Evolutionary conservation across 2,797 vertebrate genomes (phyloP), one percentile per base, ranked within the genome.

Genomic region (Rhynchotus rufescens): DNA sequence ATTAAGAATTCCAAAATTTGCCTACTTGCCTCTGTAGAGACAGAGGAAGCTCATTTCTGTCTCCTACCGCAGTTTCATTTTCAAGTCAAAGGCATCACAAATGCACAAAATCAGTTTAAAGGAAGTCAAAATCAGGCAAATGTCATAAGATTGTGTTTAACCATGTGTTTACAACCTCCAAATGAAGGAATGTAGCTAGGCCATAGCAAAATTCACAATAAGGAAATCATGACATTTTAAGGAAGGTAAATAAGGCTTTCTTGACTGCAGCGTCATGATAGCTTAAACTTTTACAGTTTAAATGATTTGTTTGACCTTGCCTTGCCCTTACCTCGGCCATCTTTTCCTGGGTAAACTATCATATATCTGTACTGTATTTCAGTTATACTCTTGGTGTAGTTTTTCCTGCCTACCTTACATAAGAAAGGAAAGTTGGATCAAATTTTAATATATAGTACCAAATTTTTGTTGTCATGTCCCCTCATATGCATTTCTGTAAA

Each of bases 261-360:
- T 84, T 84, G 47, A 56, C 47, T 74, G 42, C 32, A 68, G 51
- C 36, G 23, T 57, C 69, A 77, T 59, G 73, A 88, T 65, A 51
- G 60, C 42, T 93, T 87, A 57, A 38, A 47, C 42, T 64, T 91
- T 90, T 90, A 54, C 7, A 47, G 3, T 86, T 84, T 89, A 68
- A 15, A 36, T 10, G 2, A 28, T 59, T 49, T 40, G 38, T 65
- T 80, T 28, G 56, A 67, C 72, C 90, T 56, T 23, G 16, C 14
- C 23, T 87, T 49, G 10, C 10, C 23, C 15, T 90, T 38, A 36
- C 47, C 60, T 71, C 40, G 19, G 30, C 76, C 62, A 90, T 16
- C 54, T 82, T 90, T 76, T 80, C 44, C 59, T 49, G n/a, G 69
- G 62, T 89, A 92, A 82, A 77, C 44, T 77, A 61, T 80, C 30